phyloP scores from a whole-genome alignment of 2,113 vertebrate genomes.

The Amphiprion ocellaris region DNA sequence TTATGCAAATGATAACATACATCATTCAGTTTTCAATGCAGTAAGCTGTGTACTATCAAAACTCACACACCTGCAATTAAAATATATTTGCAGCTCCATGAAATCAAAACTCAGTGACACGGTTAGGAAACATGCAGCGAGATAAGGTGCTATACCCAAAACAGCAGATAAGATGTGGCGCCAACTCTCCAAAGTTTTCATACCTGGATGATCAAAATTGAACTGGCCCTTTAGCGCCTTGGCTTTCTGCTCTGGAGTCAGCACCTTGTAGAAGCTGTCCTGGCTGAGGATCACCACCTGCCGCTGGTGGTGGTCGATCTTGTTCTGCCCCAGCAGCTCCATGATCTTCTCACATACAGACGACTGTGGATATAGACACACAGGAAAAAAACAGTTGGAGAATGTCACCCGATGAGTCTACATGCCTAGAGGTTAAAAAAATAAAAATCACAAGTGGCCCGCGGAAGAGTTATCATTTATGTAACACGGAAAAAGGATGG shows the following conservation, averaged over 20 bases:
- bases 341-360: slow-evolving; percentile 97
- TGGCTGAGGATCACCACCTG: slow-evolving; percentile 98
- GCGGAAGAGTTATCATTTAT: too few species aligned
- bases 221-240: slow-evolving; percentile 97
- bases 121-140: not conserved
- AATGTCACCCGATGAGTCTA: not conserved
- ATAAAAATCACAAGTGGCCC: not conserved
- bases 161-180: not conserved
- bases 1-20: not conserved
- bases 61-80: too few species aligned
- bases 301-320: slow-evolving; percentile 94
- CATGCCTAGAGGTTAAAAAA: not conserved
- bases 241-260: slow-evolving; percentile 95
- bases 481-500: too few species aligned
- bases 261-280: slow-evolving; percentile 96
- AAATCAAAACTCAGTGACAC: not conserved
- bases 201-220: slow-evolving; percentile 99
- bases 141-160: not conserved
- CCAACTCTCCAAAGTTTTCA: not conserved
- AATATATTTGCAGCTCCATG: too few species aligned
- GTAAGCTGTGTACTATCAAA: too few species aligned
- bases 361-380: slow-evolving; percentile 82
- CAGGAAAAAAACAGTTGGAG: too few species aligned
- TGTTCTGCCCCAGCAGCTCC: slow-evolving; percentile 96
- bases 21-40: too few species aligned